These are phyloP conservation scores for Neotoxoptera formosana DNA, from an alignment of 1,140 invertebrate species.

Conservation along the genomic window DNA sequence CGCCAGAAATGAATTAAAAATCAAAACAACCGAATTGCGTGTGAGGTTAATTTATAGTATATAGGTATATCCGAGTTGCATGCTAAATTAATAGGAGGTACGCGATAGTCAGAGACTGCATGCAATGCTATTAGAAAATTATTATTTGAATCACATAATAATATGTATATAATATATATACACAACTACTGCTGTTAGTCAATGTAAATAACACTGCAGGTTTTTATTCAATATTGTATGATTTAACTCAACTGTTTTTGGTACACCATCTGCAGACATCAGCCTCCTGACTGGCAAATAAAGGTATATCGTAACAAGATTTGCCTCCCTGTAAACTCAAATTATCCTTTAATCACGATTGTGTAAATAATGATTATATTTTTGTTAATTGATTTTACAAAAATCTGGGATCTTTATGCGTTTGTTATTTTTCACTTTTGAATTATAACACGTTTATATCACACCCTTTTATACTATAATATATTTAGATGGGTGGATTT, in stretches of 20 bases:
- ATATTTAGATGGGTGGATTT: background rate
- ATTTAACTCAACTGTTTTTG: background rate
- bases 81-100: conserved; percentile 1
- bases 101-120: background rate
- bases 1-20: background rate
- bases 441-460: too few species aligned
- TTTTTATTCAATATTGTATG: background rate
- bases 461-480: too few species aligned
- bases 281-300: background rate
- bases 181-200: background rate
- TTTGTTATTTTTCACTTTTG: background rate
- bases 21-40: background rate
- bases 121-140: background rate
- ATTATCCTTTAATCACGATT: background rate
- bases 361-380: background rate
- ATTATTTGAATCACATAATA: background rate
- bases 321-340: background rate
- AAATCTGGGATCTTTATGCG: background rate
- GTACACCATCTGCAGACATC: too few species aligned
- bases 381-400: background rate
- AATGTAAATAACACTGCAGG: background rate
- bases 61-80: background rate
- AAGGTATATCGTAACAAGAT: background rate
- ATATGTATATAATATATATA: background rate
- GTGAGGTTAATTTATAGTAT: background rate